Evolutionary conservation across 1,140 invertebrate genomes (phyloP).

Genomic region (Plodia interpunctella): DNA sequence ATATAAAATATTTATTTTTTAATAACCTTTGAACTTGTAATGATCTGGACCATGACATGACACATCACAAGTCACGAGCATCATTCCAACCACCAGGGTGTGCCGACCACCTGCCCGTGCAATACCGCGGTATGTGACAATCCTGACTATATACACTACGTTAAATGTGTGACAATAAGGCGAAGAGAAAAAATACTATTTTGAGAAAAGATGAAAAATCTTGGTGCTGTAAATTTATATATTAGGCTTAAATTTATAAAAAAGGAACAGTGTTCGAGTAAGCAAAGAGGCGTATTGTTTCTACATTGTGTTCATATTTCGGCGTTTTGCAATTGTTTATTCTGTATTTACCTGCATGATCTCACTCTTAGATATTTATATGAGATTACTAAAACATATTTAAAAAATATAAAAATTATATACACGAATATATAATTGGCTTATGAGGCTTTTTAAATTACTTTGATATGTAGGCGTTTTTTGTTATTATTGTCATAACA

Average conservation of each 20-base stretch:
- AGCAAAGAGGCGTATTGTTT: conserved; percentile 73
- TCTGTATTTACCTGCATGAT: conserved; percentile 72
- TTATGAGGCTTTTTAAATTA: conserved; percentile 70
- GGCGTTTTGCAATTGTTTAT: conserved; percentile 72
- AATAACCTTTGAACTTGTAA: conserved; percentile 43
- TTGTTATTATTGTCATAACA: conserved; percentile 11
- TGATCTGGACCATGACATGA: conserved; percentile 31
- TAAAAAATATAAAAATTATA: conserved; percentile 67
- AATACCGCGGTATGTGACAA: conserved; percentile 67
- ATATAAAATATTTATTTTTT: conserved; percentile 28
- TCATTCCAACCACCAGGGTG: conserved; percentile 29
- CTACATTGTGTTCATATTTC: conserved; percentile 73
- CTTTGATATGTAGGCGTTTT: conserved; percentile 54
- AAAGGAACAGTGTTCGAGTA: conserved; percentile 70
- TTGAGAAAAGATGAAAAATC: conserved; percentile 74
- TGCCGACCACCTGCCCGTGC: conserved; percentile 38
- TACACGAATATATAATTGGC: conserved; percentile 72
- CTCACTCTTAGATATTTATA: conserved; percentile 76
- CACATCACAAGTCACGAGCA: conserved; percentile 12
- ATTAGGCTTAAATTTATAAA: conserved; percentile 76
- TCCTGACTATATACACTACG: conserved; percentile 71
- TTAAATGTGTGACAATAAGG: conserved; percentile 76
- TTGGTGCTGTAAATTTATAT: conserved; percentile 77
- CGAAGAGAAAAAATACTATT: conserved; percentile 72
- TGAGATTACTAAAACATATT: conserved; percentile 73